Percentiles rank a stretch among this genome's conserved stretches.
Conservation (phyloP, 2,888 invertebrate species). For the Eilema depressum region DNA sequence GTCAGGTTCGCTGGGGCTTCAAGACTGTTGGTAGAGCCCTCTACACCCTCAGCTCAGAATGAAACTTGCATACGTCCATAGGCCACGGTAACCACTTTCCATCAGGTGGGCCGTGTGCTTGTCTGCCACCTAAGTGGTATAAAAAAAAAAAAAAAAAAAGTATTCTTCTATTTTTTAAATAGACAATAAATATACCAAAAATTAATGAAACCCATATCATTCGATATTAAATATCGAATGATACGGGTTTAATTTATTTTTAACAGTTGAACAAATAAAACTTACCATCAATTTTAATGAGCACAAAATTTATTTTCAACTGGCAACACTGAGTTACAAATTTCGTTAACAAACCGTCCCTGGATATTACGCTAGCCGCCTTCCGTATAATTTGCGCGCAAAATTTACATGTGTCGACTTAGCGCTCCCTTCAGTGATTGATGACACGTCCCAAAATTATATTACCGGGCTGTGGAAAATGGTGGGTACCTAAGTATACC, state of each 20-base stretch:
- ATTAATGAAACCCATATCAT: not conserved
- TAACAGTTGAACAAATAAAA: not conserved
- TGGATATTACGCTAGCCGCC: slow-evolving; percentile 49
- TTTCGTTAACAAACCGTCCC: slow-evolving; percentile 39
- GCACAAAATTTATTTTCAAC: slow-evolving; percentile 23
- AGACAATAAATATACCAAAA: too few species aligned
- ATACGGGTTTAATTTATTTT: too few species aligned
- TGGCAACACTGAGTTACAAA: slow-evolving; percentile 41
- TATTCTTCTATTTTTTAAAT: too few species aligned
- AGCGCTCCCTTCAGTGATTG: slow-evolving; percentile 81
- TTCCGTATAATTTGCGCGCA: slow-evolving; percentile 77
- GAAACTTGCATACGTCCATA: too few species aligned
- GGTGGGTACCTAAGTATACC: slow-evolving; percentile 27
- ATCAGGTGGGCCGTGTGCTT: too few species aligned
- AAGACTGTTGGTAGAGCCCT: too few species aligned
- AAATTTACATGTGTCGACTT: slow-evolving; percentile 86
- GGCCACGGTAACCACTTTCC: too few species aligned
- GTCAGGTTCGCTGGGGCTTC: too few species aligned
- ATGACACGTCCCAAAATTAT: slow-evolving; percentile 79
- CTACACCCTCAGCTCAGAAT: too few species aligned
- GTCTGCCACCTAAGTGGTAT: too few species aligned
- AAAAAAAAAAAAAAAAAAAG: too few species aligned
- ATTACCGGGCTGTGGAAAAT: slow-evolving; percentile 53
- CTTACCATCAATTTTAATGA: slow-evolving; percentile 41
- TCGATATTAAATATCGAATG: too few species aligned